Conservation (phyloP, 2,113 vertebrate genomes). For the Alectura lathami region DNA sequence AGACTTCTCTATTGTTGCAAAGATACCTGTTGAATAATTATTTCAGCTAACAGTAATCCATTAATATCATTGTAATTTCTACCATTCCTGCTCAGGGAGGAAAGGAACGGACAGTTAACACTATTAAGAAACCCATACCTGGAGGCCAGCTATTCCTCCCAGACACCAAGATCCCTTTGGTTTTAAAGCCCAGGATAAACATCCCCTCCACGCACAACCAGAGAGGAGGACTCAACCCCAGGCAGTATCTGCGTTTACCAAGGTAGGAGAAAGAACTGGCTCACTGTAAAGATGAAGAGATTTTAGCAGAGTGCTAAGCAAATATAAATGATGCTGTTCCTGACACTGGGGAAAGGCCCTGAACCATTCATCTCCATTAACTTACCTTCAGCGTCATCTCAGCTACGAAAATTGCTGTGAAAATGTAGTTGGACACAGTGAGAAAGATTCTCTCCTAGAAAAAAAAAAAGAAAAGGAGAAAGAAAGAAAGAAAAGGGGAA, state of each 20-base stretch:
- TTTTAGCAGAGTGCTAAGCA: not conserved
- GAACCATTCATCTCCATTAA: not conserved
- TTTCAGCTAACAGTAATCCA: not conserved
- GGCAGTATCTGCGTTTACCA: not conserved
- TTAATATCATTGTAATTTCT: not conserved
- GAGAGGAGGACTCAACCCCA: not conserved
- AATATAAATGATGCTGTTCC: not conserved
- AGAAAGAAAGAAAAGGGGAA: not conserved
- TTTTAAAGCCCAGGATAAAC: not conserved
- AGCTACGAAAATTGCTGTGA: constrained; percentile 95
- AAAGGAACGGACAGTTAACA: not conserved
- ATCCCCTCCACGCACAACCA: not conserved
- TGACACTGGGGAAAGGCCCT: not conserved
- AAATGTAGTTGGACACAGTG: constrained; percentile 96
- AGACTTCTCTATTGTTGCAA: not conserved
- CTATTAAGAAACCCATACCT: not conserved
- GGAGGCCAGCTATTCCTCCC: not conserved
- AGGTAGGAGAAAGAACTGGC: not conserved
- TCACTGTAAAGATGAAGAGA: not conserved
- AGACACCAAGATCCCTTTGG: not conserved
- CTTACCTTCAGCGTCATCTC: constrained; percentile 97
- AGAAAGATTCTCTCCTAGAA: constrained; percentile 92
- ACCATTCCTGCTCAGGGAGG: not conserved
- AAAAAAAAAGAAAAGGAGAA: not conserved
- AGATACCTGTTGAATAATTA: not conserved